Evolutionary conservation across 2,797 vertebrate genomes (phyloP).

Genomic region (Poeciliopsis turneri): DNA sequence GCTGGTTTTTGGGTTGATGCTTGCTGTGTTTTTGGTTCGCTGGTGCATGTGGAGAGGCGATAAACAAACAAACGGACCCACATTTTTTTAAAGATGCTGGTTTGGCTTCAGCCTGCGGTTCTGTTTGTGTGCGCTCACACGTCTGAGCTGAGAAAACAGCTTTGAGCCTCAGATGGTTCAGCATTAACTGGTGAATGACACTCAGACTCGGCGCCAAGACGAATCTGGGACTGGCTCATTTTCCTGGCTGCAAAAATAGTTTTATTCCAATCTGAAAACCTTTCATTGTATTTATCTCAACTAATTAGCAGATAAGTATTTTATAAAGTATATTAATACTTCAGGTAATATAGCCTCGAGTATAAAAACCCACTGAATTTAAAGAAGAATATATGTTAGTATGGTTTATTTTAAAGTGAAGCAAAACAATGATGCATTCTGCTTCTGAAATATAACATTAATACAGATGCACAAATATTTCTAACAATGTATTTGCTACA

Average conservation of each 20-base stretch:
- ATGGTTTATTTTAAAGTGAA: background rate
- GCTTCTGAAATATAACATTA: background rate
- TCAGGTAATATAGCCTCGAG: background rate
- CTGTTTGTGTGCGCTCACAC: slow-evolving; percentile 28
- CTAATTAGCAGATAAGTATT: background rate
- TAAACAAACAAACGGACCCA: background rate
- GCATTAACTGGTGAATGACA: slow-evolving; percentile 41
- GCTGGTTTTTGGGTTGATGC: slow-evolving; percentile 11
- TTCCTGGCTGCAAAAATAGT: slow-evolving; percentile 1
- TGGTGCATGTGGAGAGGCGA: background rate
- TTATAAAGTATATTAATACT: background rate
- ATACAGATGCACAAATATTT: too few species aligned
- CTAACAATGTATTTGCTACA: too few species aligned
- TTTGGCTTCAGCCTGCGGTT: slow-evolving; percentile 35
- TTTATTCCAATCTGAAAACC: background rate
- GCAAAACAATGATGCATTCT: background rate
- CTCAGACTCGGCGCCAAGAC: background rate
- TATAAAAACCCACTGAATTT: background rate
- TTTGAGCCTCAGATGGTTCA: slow-evolving; percentile 29
- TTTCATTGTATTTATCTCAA: background rate
- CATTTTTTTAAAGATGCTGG: slow-evolving; percentile 15
- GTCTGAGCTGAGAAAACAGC: slow-evolving; percentile 39
- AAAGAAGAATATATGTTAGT: background rate
- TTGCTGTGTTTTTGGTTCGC: slow-evolving; percentile 56
- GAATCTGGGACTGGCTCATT: slow-evolving; percentile 1